Evolutionary conservation across 2,113 vertebrate species (phyloP).

Genomic region (Leptodactylus fuscus): DNA sequence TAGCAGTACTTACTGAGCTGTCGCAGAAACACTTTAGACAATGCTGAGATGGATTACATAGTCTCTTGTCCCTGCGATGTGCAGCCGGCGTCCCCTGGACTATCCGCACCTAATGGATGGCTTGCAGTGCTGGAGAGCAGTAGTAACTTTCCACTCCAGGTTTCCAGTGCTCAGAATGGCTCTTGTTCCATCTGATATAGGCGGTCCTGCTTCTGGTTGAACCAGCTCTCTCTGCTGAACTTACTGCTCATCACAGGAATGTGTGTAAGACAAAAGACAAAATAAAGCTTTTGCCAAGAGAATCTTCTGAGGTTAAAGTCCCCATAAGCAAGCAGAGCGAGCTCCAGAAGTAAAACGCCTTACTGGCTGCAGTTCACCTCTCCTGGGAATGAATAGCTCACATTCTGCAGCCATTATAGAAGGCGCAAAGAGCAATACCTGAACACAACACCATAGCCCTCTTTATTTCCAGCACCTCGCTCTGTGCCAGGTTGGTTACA

Average conservation of each 20-base stretch:
- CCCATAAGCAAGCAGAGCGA: conserved; percentile 26
- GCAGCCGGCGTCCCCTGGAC: conserved; percentile 17
- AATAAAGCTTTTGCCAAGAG: conserved; percentile 63
- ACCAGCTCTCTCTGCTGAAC: conserved; percentile 69
- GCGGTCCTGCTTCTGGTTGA: conserved; percentile 72
- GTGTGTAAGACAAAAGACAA: conserved; percentile 74
- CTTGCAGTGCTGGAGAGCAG: conserved; percentile 61
- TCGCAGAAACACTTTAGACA: neutral
- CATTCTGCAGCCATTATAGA: neutral
- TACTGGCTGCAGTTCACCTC: conserved; percentile 23
- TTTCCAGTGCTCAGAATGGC: conserved; percentile 65
- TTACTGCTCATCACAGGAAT: conserved; percentile 78
- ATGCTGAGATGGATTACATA: neutral
- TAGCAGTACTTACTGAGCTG: conserved; percentile 36
- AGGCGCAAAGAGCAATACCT: neutral
- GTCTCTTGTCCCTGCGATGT: conserved; percentile 11
- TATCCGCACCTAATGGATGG: conserved; percentile 39
- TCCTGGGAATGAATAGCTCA: neutral
- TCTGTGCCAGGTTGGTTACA: neutral
- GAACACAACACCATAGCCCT: neutral
- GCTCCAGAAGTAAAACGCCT: conserved; percentile 37
- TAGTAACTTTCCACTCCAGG: conserved; percentile 82
- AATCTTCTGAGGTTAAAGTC: conserved; percentile 65
- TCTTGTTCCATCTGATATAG: conserved; percentile 69
- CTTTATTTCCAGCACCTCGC: neutral